Conservation (phyloP, 1,140 invertebrate genomes). For the Tetraneura akinire region DNA sequence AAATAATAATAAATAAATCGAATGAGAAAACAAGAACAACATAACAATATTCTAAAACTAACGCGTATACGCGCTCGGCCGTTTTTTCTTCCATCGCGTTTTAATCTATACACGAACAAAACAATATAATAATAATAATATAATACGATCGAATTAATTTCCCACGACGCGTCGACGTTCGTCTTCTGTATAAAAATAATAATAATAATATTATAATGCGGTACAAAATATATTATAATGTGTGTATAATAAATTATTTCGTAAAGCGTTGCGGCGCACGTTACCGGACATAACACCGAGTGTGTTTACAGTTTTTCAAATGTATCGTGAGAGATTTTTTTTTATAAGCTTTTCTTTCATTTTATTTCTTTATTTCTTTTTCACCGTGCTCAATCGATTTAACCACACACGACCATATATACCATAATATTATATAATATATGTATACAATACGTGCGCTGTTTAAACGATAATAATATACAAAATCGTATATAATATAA, state of each 20-base stretch:
- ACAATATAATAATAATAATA: too few species aligned
- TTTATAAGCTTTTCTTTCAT: too few species aligned
- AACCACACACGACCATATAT: not conserved
- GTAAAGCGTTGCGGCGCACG: not conserved
- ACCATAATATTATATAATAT: not conserved
- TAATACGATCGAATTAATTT: slow-evolving; percentile 2
- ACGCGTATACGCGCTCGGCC: not conserved
- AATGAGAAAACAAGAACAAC: not conserved
- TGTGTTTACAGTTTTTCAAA: not conserved
- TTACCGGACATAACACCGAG: slow-evolving; percentile 47
- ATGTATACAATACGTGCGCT: too few species aligned
- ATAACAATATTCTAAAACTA: slow-evolving; percentile 6
- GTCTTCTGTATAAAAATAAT: not conserved
- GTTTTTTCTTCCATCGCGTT: slow-evolving; percentile 2
- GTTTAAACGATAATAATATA: too few species aligned
- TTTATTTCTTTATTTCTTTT: too few species aligned
- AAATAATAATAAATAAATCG: not conserved
- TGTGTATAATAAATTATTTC: not conserved
- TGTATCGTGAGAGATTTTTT: slow-evolving; percentile 32
- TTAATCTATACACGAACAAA: too few species aligned
- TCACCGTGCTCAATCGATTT: slow-evolving; percentile 40
- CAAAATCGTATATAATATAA: too few species aligned
- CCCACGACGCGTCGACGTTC: not conserved
- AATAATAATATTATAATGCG: too few species aligned
- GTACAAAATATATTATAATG: not conserved